These are phyloP conservation scores for Gavia stellata DNA, from an alignment of 2,113 vertebrate genomes.

Conservation along the genomic window DNA sequence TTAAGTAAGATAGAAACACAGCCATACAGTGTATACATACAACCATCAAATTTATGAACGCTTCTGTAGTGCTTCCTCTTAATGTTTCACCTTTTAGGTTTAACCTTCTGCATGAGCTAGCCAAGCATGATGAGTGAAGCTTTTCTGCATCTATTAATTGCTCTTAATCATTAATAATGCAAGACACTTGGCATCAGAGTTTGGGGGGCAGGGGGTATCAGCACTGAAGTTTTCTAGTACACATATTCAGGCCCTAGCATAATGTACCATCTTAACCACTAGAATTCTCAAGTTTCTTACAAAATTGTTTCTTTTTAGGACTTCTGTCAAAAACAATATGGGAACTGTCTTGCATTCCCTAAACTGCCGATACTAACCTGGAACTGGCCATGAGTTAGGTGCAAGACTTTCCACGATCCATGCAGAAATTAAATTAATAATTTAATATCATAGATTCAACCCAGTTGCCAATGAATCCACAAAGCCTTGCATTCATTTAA, in stretches of 20 bases:
- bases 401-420: neutral
- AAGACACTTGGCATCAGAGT: neutral
- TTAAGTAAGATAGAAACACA: neutral
- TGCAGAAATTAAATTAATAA: neutral
- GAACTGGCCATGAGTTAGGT: neutral
- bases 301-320: neutral
- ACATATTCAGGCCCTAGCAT: neutral
- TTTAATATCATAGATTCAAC: neutral
- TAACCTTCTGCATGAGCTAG: neutral
- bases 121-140: neutral
- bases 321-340: neutral
- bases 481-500: neutral
- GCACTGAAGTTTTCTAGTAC: neutral
- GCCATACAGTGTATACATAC: neutral
- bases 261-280: neutral
- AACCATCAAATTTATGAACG: neutral
- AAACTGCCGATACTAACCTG: neutral
- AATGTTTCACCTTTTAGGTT: neutral
- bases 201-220: accelerated
- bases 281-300: neutral
- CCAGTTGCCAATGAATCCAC: neutral
- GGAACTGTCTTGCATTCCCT: neutral
- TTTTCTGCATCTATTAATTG: neutral
- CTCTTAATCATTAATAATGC: neutral
- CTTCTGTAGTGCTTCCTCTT: neutral